Percentiles rank a stretch among this genome's conserved stretches.
Conservation (phyloP, 1,140 invertebrate species). For the Tetramorium simillimum region DNA sequence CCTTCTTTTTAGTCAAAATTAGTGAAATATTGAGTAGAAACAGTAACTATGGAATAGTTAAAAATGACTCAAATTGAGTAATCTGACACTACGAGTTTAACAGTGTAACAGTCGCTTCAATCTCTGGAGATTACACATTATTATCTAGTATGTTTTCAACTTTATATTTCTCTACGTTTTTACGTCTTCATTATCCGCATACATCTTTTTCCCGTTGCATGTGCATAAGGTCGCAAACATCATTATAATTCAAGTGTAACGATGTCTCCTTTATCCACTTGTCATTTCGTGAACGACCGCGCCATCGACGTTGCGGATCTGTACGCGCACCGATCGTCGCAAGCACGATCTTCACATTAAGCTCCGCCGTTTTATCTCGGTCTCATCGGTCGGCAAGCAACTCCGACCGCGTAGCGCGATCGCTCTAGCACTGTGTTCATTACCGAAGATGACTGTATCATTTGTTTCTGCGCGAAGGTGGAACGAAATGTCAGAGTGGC, state of each 20-base stretch:
- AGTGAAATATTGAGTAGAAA: too few relatives aligned
- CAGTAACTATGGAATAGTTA: too few relatives aligned
- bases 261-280: conserved; percentile 30
- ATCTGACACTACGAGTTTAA: too few relatives aligned
- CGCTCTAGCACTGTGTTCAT: conserved; percentile 56
- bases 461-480: conserved; percentile 35
- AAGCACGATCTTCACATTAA: not conserved
- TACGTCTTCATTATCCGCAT: not conserved
- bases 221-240: not conserved
- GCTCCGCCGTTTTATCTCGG: conserved; percentile 43
- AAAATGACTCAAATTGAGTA: too few relatives aligned
- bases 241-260: conserved; percentile 22
- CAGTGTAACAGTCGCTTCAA: not conserved
- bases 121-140: not conserved
- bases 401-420: conserved; percentile 6
- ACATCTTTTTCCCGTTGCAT: not conserved
- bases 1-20: too few relatives aligned
- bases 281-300: conserved; percentile 17
- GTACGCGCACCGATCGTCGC: not conserved
- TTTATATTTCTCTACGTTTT: not conserved
- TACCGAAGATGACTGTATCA: conserved; percentile 65
- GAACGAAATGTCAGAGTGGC: conserved; percentile 37
- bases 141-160: not conserved
- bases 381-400: conserved; percentile 20
- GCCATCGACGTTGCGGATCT: conserved; percentile 21